Percentiles rank a stretch among this genome's conserved stretches.
Evolutionary conservation across 1,140 invertebrate species (phyloP).

Genomic region (Aphelenchoides besseyi): DNA sequence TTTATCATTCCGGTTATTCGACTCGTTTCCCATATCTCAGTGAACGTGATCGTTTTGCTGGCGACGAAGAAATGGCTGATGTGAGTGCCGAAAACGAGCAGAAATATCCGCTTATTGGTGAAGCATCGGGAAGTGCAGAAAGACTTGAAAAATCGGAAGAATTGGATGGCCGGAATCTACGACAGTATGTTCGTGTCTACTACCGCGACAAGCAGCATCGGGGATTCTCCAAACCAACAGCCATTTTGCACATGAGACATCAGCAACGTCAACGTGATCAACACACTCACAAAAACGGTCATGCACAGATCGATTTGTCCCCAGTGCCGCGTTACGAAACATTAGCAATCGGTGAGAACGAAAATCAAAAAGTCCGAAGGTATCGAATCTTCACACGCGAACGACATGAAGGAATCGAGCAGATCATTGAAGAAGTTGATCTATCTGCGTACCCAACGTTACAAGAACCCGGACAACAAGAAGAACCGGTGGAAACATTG

Average conservation of each 20-base stretch:
- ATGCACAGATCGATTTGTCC: neutral
- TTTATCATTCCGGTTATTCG: constrained; percentile 22
- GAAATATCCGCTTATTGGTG: constrained; percentile 27
- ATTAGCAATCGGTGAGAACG: constrained; percentile 20
- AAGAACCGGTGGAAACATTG: no score
- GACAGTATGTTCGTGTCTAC: constrained; percentile 28
- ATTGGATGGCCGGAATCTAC: neutral
- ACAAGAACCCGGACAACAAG: neutral
- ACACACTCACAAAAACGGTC: constrained; percentile 5
- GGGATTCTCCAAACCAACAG: neutral
- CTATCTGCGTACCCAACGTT: constrained; percentile 9
- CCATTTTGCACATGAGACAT: constrained; percentile 4
- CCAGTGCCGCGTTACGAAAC: no score
- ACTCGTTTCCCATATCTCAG: constrained; percentile 6
- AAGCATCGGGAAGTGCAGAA: neutral
- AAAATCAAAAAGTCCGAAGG: constrained; percentile 19
- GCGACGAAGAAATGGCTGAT: constrained; percentile 46
- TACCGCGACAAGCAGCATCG: neutral
- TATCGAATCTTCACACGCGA: constrained; percentile 28
- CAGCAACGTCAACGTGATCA: neutral
- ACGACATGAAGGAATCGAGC: constrained; percentile 42
- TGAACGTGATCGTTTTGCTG: constrained; percentile 32
- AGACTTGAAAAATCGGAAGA: constrained; percentile 10
- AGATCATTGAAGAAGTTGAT: constrained; percentile 43
- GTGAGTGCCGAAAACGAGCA: constrained; percentile 30